A percentile compares a stretch with the other conserved stretches of the same genome.
Evolutionary conservation across 2,797 vertebrate genomes (phyloP).

Genomic region (Spinus olivaceus): DNA sequence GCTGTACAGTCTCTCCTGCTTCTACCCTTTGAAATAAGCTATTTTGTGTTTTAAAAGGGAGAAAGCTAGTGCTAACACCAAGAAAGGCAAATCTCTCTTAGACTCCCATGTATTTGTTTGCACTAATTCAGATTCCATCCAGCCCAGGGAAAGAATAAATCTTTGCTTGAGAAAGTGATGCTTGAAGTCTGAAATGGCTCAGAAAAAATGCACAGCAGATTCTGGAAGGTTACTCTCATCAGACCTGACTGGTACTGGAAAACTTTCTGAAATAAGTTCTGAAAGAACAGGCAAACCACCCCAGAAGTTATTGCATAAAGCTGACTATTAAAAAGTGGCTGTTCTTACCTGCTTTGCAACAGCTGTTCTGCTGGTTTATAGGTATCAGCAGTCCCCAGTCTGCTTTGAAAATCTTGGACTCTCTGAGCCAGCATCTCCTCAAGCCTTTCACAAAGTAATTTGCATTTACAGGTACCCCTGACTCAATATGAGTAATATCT

Average conservation of each 20-base stretch:
- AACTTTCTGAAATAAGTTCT: background rate
- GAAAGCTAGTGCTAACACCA: background rate
- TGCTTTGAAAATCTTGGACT: background rate
- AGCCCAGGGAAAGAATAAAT: background rate
- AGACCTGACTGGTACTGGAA: background rate
- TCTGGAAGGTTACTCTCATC: background rate
- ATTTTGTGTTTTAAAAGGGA: background rate
- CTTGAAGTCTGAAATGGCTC: background rate
- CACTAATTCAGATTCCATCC: background rate
- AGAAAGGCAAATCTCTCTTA: background rate
- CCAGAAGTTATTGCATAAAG: background rate
- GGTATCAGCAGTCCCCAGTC: background rate
- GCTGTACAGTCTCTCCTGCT: background rate
- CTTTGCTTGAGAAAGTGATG: background rate
- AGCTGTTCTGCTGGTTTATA: background rate
- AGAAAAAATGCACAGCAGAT: background rate
- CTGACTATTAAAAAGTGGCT: background rate
- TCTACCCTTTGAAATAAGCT: background rate
- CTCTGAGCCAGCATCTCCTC: background rate
- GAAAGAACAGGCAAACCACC: background rate
- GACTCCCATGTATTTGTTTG: background rate
- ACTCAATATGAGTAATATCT: background rate
- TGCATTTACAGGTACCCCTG: background rate
- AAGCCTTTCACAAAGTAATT: background rate
- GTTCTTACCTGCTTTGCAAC: background rate